Evolutionary conservation across 2,113 vertebrate species (phyloP), one percentile per base, ranked within the genome.

Genomic region (Formicarius rufipectus): DNA sequence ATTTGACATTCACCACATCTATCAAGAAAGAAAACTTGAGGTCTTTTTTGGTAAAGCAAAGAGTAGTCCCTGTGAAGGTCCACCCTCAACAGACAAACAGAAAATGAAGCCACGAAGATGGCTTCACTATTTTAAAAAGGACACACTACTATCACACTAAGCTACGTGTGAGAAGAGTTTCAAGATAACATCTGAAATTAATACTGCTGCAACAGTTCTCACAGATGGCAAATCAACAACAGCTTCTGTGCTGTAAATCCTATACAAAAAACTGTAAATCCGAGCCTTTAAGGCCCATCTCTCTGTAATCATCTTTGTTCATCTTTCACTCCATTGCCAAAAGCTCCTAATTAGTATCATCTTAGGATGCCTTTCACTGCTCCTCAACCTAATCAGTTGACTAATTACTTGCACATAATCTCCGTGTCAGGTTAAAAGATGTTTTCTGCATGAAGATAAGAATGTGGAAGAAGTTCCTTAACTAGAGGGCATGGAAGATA

Each of bases 291-390:
- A 91, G 91, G 94, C 69, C 94, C 56, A 78, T 81, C 64, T 74
- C 84, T 73, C 86, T 28, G 19, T 90, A 97, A 96, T 94, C 85
- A 95, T 82, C 95, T 94, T 81, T 87, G 89, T 63, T 95, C 84
- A 91, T 95, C 91, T 82, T 75, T 79, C 81, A 60, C 78, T 73
- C 55, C 45, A 19, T 18, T 89, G 89, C 93, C 81, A 91, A 96
- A 94, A 96, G 91, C 77, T 81, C 37, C 84, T 97, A 97, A 97
- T 96, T 96, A 96, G 94, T 56, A 90, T 84, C 76, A 95, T 92
- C 39, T 93, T 74, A 88, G 82, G 72, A 59, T 84, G 94, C 86
- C 89, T 97, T 93, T 96, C 86, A 76, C 91, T 95, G 89, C 81
- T 85, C 71, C 62, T 73, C 84, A 93, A 60, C 58, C 95, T 89